Evolutionary conservation across 2,113 vertebrate genomes (phyloP).

Genomic region (Bucco capensis): DNA sequence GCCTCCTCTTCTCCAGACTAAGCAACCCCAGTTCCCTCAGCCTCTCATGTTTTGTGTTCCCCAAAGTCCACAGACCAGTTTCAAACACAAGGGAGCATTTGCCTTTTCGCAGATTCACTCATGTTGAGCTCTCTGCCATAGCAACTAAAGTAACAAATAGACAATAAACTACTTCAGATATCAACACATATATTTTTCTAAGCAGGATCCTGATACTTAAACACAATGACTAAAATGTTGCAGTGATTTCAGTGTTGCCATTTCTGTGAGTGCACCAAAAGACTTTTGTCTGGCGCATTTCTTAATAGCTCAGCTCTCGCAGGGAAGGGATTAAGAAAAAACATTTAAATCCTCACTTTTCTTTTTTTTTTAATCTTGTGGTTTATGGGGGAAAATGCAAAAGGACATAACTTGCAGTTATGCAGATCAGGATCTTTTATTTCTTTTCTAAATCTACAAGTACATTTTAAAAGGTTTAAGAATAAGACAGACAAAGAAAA

Average conservation of each 20-base stretch:
- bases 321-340: constrained; percentile 11
- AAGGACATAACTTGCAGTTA: background rate
- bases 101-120: background rate
- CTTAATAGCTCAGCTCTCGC: background rate
- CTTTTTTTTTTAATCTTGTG: background rate
- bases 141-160: background rate
- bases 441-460: background rate
- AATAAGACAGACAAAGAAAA: background rate
- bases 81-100: background rate
- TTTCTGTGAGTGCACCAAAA: background rate
- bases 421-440: background rate
- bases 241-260: background rate
- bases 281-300: background rate
- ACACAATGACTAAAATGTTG: constrained; percentile 3
- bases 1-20: no score
- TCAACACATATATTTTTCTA: background rate
- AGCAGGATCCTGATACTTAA: background rate
- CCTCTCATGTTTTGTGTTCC: background rate
- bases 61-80: background rate
- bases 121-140: background rate
- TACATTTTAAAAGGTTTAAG: background rate
- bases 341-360: background rate
- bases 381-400: background rate
- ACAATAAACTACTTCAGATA: background rate
- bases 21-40: no score